phyloP scores from a whole-genome alignment of 2,888 invertebrate species.

The Seira musarum region DNA sequence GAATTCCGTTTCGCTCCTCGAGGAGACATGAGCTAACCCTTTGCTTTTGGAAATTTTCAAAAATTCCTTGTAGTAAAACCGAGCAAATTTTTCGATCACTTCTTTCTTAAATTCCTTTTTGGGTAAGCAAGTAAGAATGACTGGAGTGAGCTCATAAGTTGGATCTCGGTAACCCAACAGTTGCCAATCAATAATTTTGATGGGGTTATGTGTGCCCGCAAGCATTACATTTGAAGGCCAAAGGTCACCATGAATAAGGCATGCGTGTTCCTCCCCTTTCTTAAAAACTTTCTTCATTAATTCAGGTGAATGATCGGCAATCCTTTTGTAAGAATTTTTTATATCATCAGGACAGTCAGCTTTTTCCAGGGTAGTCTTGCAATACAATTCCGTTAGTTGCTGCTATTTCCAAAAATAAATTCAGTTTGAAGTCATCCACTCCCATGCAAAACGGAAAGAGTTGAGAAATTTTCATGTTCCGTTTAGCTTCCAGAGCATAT shows the following conservation, averaged over 20 bases:
- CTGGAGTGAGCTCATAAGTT: slow-evolving; percentile 51
- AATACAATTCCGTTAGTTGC: slow-evolving; percentile 24
- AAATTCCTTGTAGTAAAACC: slow-evolving; percentile 54
- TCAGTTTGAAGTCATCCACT: background rate
- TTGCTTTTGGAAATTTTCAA: slow-evolving; percentile 10
- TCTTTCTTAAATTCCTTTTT: slow-evolving; percentile 34
- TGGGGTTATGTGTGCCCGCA: background rate
- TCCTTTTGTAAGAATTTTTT: slow-evolving; percentile 31
- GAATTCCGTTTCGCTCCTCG: slow-evolving; percentile 54
- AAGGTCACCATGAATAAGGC: slow-evolving; percentile 62
- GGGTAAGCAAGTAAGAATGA: slow-evolving; percentile 57
- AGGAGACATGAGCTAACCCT: background rate
- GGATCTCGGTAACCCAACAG: slow-evolving; percentile 54
- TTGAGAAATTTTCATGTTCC: slow-evolving; percentile 33
- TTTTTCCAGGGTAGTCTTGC: slow-evolving; percentile 44
- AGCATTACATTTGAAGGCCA: slow-evolving; percentile 66
- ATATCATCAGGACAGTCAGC: slow-evolving; percentile 26
- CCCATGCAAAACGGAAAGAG: slow-evolving; percentile 55
- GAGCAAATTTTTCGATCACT: slow-evolving; percentile 35
- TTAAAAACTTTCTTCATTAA: slow-evolving; percentile 28
- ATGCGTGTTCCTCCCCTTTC: slow-evolving; percentile 27
- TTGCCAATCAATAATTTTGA: slow-evolving; percentile 68
- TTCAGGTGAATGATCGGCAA: slow-evolving; percentile 22
- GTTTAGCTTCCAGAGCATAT: slow-evolving; percentile 38
- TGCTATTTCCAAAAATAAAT: slow-evolving; percentile 21